Evolutionary conservation across 2,888 invertebrate genomes (phyloP), one percentile per base, ranked within the genome.

Genomic region (Yponomeuta evonymella): DNA sequence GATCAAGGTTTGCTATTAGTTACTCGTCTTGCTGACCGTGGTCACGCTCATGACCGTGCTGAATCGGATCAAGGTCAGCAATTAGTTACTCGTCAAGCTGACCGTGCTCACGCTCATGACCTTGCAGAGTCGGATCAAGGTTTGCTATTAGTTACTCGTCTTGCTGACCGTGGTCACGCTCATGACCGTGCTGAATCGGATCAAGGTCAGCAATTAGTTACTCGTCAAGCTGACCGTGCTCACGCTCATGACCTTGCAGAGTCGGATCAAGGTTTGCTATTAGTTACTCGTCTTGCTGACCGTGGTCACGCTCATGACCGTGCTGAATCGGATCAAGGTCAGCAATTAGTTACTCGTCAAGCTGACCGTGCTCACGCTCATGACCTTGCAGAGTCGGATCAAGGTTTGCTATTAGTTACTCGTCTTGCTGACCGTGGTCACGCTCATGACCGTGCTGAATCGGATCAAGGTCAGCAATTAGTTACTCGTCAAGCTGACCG

Each of bases 361-460:
- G 99, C 97, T 98, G 92, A 96, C 98, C 68, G 99, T 99, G 99
- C 99, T 99, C 90, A 96, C 97, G 15, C 93, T 99, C 15, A 96
- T 99, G 95, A 95, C 96, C 66, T 95, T 98, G 77, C 95, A 96
- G 81, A 94, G 97, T 33, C 88, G 93, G 70, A 95, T 99, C 73
- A 94, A 95, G 93, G 96, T 96, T 84, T 0, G 51, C 10, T 8
- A 8, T 2, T 12, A 12, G 9, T 51, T 10, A 12, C 51, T 33
- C 33, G 5, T 33, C 0, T 0, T 51, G 12, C 43, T 5, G 8
- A 43, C 9, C 43, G 1, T 43, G 43, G 0, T 43, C 43, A 96
- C 97, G 15, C 93, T 99, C n/a, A 96, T 99, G 95, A 95, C 96
- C 66, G 95, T 98, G 77, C 95, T 96, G 81, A 94, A 97, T 33